Evolutionary conservation across 2,113 vertebrate genomes (phyloP).

Genomic region (Nymphicus hollandicus): DNA sequence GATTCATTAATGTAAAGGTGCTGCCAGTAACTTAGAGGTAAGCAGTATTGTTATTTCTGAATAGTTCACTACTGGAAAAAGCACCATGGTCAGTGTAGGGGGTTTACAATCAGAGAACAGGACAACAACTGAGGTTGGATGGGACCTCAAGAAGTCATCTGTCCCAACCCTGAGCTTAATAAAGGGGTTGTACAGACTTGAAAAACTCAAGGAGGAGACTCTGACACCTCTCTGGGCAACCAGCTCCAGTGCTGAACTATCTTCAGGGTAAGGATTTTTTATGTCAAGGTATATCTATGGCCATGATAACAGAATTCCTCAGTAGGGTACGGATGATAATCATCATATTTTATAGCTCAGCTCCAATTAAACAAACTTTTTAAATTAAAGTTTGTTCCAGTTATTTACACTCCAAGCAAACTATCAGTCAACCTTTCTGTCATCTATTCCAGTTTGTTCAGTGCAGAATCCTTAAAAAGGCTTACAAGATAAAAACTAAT

Average conservation of each 20-base stretch:
- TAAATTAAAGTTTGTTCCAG: neutral
- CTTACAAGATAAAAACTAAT: neutral
- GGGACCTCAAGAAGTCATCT: neutral
- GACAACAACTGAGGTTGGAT: neutral
- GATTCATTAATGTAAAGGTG: neutral
- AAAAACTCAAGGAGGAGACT: neutral
- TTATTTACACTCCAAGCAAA: neutral
- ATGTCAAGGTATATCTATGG: neutral
- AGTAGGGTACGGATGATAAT: neutral
- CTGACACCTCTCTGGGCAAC: neutral
- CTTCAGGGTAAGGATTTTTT: no score
- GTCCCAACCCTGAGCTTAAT: neutral
- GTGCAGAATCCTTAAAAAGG: neutral
- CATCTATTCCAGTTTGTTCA: neutral
- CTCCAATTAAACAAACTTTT: neutral
- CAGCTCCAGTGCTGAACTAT: neutral
- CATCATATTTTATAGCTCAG: neutral
- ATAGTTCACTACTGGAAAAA: neutral
- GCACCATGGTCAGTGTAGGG: neutral
- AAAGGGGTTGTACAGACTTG: neutral
- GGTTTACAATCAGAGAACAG: neutral
- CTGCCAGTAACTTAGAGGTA: neutral
- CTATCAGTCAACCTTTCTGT: neutral
- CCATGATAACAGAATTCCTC: neutral
- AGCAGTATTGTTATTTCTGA: neutral